Percentiles rank a stretch among this genome's conserved stretches.
phyloP scores from a whole-genome alignment of 2,113 vertebrate genomes.

The Nothoprocta pentlandii region DNA sequence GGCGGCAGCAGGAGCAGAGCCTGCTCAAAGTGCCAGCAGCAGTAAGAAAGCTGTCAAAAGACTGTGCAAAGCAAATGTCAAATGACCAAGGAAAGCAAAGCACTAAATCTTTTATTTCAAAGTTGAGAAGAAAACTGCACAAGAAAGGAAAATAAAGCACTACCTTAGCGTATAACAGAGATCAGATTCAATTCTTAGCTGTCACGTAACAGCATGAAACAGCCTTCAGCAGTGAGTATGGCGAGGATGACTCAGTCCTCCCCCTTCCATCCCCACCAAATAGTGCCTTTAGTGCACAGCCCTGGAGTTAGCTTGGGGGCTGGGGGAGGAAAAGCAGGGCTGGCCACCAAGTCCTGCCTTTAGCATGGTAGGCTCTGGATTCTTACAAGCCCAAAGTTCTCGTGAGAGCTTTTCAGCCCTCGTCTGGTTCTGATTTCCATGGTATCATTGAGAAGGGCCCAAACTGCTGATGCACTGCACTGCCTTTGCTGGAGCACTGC shows the following conservation, averaged over 20 bases:
- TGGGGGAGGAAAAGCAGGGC: not conserved
- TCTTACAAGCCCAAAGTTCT: not conserved
- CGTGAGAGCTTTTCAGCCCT: not conserved
- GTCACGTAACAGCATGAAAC: not conserved
- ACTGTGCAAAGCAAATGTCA: not conserved
- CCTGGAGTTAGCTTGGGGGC: not conserved
- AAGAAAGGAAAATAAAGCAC: not conserved
- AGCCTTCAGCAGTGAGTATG: not conserved
- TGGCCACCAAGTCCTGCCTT: not conserved
- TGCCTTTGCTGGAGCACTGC: not conserved
- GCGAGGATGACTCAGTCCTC: not conserved
- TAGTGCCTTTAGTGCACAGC: not conserved
- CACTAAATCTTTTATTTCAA: not conserved
- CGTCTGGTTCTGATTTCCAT: not conserved
- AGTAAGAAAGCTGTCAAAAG: not conserved
- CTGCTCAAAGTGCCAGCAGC: not conserved
- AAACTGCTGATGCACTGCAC: not conserved
- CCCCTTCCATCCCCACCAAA: not conserved
- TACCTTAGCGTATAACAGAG: not conserved
- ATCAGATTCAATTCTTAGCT: not conserved
- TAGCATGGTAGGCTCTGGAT: not conserved
- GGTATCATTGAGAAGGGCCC: not conserved
- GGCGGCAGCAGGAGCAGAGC: not conserved
- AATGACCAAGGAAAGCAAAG: not conserved
- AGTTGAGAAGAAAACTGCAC: not conserved